Conservation (phyloP, 2,888 invertebrate genomes). For the Tetranychus truncatus region DNA sequence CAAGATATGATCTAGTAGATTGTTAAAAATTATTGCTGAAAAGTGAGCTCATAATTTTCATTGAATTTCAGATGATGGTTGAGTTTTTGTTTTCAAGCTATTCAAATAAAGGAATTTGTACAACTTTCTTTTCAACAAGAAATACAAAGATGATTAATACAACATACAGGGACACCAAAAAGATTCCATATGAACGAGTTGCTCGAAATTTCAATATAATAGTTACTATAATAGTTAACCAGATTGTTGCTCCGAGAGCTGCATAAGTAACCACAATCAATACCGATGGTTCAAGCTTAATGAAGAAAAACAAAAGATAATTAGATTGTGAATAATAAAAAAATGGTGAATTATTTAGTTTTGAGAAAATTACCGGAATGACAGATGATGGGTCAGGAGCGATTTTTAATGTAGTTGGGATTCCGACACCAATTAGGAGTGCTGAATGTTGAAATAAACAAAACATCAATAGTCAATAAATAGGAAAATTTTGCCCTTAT, state of each 20-base stretch:
- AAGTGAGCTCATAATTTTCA: background rate
- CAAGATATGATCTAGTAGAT: background rate
- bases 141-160: conserved; percentile 13
- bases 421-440: conserved; percentile 28
- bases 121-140: conserved; percentile 13
- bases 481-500: background rate
- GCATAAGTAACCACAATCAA: conserved; percentile 10
- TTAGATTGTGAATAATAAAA: background rate
- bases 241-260: conserved; percentile 2
- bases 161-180: conserved; percentile 9
- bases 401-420: conserved; percentile 25
- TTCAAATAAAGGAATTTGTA: conserved; percentile 3
- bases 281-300: conserved; percentile 5
- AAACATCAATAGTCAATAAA: too few species aligned
- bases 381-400: background rate
- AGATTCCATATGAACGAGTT: conserved; percentile 8
- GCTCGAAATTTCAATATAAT: conserved; percentile 9
- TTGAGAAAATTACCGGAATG: conserved; percentile 4
- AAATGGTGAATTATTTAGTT: background rate
- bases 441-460: conserved; percentile 15
- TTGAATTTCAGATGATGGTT: background rate
- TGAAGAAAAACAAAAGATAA: background rate
- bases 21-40: too few species aligned
- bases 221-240: background rate
- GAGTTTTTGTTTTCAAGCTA: background rate